A percentile compares a stretch with the other conserved stretches of the same genome.
These are phyloP conservation scores for Oxyura jamaicensis DNA, from an alignment of 2,113 vertebrate species.

Conservation along the genomic window DNA sequence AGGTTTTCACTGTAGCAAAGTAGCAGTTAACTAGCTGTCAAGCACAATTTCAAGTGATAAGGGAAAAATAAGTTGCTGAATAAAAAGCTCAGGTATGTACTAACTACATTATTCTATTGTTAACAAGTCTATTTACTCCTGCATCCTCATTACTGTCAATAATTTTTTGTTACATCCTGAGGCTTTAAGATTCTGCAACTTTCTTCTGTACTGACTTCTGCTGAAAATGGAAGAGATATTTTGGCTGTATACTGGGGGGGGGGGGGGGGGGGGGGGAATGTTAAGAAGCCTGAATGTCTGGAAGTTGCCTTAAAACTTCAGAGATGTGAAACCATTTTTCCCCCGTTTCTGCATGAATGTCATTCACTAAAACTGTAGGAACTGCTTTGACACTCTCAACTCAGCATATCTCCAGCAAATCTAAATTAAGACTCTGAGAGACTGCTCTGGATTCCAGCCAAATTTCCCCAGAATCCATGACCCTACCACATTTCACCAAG, in stretches of 20 bases:
- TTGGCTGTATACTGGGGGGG: background rate
- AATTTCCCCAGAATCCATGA: background rate
- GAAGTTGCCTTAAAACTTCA: background rate
- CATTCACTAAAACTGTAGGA: background rate
- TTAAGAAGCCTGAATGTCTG: background rate
- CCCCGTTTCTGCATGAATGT: background rate
- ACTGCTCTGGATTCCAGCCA: background rate
- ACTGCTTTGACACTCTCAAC: background rate
- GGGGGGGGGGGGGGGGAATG: no score
- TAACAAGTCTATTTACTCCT: background rate
- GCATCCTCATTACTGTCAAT: background rate
- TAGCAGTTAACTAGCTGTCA: background rate
- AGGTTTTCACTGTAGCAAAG: background rate
- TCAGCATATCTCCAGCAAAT: background rate
- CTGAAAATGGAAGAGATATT: background rate
- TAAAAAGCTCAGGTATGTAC: background rate
- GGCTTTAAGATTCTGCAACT: background rate
- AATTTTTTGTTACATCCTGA: background rate
- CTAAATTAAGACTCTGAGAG: background rate
- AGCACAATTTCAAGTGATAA: background rate
- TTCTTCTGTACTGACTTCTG: background rate
- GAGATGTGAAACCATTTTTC: background rate
- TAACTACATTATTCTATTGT: background rate
- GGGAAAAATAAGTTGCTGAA: background rate
- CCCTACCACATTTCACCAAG: background rate